Evolutionary conservation across 2,113 vertebrate species (phyloP), one percentile per base, ranked within the genome.

Genomic region (Rhinolophus ferrumequinum): DNA sequence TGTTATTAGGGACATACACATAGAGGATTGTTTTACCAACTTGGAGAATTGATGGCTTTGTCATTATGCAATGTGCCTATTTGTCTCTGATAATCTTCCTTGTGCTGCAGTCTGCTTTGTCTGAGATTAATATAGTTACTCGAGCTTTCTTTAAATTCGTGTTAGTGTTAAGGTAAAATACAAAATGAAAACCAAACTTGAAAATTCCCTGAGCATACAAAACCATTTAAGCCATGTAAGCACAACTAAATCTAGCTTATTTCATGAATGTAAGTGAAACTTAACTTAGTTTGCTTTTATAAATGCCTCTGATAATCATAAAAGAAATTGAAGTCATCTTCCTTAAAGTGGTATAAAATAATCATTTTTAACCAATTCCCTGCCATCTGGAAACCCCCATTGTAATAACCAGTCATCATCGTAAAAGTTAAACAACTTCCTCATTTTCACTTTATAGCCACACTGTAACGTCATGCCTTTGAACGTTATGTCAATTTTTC

Each of bases 141-240:
- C 30, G 38, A 90, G 13, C 11, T 80, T 56, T 70, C 50, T 56
- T 80, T 85, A 80, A 18, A 58, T 72, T 64, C 79, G 8, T 33
- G 56, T 56, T 47, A 85, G 3, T n/a, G 47, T 75, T 58, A 58
- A 73, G 41, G 56, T 95, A 38, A 79, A 95, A 73, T 87, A 56
- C 67, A 87, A 80, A 92, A 67, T 86, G 47, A 72, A 87, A 56
- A 67, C 64, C 47, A 88, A 58, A 82, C 56, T 92, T 73, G 66
- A 88, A 75, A 66, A 88, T 75, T 75, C 38, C 47, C 9, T 67
- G 89, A 88, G 75, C 18, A 44, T 38, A 82, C 54, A 87, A 95
- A 87, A 66, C 38, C 33, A 30, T 66, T 72, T 75, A 82, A 88
- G 47, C 66, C 56, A 44, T 0, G 1, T 93, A 80, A 88, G 26